Conservation (phyloP, 37 sponge, comb jelly and placozoan genomes). For the Tethya wilhelma region DNA sequence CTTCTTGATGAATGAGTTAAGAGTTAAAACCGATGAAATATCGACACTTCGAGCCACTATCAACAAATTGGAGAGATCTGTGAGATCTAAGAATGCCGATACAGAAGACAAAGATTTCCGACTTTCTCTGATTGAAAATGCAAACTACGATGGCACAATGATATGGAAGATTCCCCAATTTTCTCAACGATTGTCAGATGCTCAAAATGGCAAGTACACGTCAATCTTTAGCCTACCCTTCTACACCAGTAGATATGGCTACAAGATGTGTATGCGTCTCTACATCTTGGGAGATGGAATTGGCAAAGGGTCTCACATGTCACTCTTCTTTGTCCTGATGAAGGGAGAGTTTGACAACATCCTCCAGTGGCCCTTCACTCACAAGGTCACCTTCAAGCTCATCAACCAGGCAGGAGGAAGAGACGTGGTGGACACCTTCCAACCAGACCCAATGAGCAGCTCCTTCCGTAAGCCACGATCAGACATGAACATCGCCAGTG, state of each 20-base stretch:
- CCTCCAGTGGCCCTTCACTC: slow-evolving; percentile 80
- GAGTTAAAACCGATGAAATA: slow-evolving; percentile 30
- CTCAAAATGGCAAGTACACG: slow-evolving; percentile 70
- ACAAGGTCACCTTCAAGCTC: slow-evolving; percentile 77
- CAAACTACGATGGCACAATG: slow-evolving; percentile 71
- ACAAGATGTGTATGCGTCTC: slow-evolving; percentile 85
- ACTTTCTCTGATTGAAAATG: slow-evolving; percentile 68
- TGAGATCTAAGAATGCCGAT: slow-evolving; percentile 39
- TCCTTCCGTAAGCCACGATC: slow-evolving; percentile 74
- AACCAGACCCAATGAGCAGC: slow-evolving; percentile 80
- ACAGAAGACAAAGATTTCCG: slow-evolving; percentile 79
- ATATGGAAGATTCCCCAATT: slow-evolving; percentile 83
- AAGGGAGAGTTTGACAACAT: slow-evolving; percentile 86
- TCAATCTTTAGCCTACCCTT: slow-evolving; percentile 84
- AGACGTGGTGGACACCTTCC: slow-evolving; percentile 76
- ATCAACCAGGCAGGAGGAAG: slow-evolving; percentile 62
- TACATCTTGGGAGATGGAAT: slow-evolving; percentile 85
- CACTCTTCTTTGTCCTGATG: slow-evolving; percentile 82
- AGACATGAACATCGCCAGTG: slow-evolving; percentile 83
- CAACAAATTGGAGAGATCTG: slow-evolving; percentile 39
- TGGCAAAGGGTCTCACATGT: slow-evolving; percentile 75
- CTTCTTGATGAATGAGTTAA: slow-evolving; percentile 20
- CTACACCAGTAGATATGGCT: slow-evolving; percentile 79
- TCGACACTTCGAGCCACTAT: slow-evolving; percentile 10
- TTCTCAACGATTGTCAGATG: slow-evolving; percentile 67